A percentile compares a stretch with the other conserved stretches of the same genome.
These are phyloP conservation scores for Syncerus caffer DNA, from an alignment of 2,797 vertebrate genomes.

Conservation along the genomic window DNA sequence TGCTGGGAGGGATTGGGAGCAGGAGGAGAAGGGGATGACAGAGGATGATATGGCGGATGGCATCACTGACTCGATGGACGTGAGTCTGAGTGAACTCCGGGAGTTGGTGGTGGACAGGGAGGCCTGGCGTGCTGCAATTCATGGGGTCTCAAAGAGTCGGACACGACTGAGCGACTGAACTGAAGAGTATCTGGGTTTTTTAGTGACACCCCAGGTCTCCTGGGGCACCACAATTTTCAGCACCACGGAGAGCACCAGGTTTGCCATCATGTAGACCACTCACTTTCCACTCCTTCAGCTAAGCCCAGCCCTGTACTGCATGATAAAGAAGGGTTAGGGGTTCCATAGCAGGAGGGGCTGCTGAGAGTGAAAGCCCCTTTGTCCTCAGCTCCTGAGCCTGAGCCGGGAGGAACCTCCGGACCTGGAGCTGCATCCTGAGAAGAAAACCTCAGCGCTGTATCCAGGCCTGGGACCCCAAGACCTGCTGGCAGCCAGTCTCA, in stretches of 20 bases:
- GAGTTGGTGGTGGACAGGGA: too few species aligned
- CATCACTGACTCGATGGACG: too few species aligned
- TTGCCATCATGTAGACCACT: fast-evolving
- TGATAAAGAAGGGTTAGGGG: neutral
- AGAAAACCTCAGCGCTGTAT: conserved; percentile 48
- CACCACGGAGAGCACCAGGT: neutral
- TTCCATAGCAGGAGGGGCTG: neutral
- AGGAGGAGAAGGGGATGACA: too few species aligned
- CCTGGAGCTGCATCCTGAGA: neutral
- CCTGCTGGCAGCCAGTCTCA: conserved; percentile 79
- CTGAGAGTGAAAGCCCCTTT: neutral
- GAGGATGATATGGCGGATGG: too few species aligned
- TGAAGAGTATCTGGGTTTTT: neutral
- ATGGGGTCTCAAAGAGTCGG: too few species aligned
- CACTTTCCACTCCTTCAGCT: neutral
- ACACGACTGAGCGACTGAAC: too few species aligned
- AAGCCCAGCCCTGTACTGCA: neutral
- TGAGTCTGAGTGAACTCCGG: too few species aligned
- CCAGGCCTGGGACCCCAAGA: conserved; percentile 84
- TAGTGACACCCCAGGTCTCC: neutral
- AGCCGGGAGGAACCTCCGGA: neutral
- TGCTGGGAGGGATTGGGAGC: too few species aligned
- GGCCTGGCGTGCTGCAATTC: too few species aligned
- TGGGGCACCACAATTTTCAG: neutral
- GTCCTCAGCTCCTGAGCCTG: conserved; percentile 76